Conservation (phyloP, 1,140 invertebrate genomes). For the Ridgeia piscesae region DNA sequence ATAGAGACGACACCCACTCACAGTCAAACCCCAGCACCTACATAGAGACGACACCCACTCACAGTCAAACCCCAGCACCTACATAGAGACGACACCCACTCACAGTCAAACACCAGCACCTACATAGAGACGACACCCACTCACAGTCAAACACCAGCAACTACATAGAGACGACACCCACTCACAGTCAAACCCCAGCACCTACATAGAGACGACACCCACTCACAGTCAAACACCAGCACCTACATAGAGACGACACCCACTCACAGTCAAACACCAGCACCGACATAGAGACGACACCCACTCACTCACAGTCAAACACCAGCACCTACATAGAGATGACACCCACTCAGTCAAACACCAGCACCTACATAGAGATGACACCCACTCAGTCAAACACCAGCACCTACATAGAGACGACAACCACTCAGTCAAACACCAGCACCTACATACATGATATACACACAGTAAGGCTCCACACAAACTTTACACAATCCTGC, state of each 20-base stretch:
- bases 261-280: neutral
- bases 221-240: neutral
- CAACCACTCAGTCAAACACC: neutral
- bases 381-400: neutral
- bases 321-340: neutral
- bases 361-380: neutral
- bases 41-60: neutral
- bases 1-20: neutral
- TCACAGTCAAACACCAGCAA: neutral
- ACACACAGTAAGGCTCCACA: too few relatives aligned
- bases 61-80: neutral
- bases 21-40: neutral
- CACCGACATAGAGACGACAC: neutral
- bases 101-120: neutral
- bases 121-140: neutral
- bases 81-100: neutral
- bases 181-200: neutral
- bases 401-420: neutral
- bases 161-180: neutral
- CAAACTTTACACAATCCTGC: too few relatives aligned
- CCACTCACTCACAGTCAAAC: neutral
- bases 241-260: neutral
- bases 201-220: neutral
- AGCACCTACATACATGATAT: neutral
- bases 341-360: neutral